Evolutionary conservation across 2,888 invertebrate genomes (phyloP).

Genomic region (Folsomia candida): DNA sequence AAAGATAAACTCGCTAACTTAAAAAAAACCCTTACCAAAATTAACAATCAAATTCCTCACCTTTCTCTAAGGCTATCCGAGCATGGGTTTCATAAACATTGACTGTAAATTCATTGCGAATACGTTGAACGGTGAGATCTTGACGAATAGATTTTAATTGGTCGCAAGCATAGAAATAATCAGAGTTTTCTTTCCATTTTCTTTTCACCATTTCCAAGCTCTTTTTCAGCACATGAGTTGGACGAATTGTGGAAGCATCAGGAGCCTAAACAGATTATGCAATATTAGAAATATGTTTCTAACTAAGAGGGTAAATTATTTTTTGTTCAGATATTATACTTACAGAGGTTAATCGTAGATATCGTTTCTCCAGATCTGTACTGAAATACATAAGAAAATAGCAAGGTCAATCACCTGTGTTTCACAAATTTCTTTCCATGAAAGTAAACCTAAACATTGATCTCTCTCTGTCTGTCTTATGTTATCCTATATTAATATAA

Average conservation of each 20-base stretch:
- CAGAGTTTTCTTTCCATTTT: constrained; percentile 83
- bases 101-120: constrained; percentile 91
- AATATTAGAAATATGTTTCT: not conserved
- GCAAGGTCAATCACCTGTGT: constrained; percentile 88
- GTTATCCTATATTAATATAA: too few species aligned
- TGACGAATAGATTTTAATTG: constrained; percentile 98
- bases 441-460: too few species aligned
- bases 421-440: constrained; percentile 13
- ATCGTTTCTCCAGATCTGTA: constrained; percentile 90
- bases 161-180: constrained; percentile 96
- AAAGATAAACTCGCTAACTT: too few species aligned
- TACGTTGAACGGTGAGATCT: constrained; percentile 97
- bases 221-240: constrained; percentile 76
- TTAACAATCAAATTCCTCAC: too few species aligned
- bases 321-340: constrained; percentile 42
- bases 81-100: constrained; percentile 99
- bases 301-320: constrained; percentile 8
- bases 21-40: too few species aligned
- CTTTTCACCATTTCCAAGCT: constrained; percentile 87
- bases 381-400: too few species aligned
- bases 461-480: too few species aligned
- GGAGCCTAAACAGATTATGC: constrained; percentile 69
- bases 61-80: constrained; percentile 93
- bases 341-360: constrained; percentile 82
- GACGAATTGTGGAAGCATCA: constrained; percentile 84